Evolutionary conservation across 1,140 invertebrate species (phyloP), one percentile per base, ranked within the genome.

Genomic region (Papilio glaucus): DNA sequence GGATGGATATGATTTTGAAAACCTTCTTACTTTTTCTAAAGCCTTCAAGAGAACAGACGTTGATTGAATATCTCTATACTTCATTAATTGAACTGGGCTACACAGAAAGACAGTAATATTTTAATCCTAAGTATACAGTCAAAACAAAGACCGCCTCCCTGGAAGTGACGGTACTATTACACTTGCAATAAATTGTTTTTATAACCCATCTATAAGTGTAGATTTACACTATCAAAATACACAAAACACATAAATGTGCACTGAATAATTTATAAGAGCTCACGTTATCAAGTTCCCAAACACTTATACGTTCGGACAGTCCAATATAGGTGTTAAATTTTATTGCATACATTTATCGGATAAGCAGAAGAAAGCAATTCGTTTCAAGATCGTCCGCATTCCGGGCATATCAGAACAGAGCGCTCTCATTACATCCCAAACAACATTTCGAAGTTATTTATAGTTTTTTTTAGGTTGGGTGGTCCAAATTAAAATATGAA

Each of bases 361-460:
- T 53, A 53, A 53, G 21, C 45, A 53, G 21, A 53, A 53, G 49
- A 53, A 53, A 53, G 49, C 18, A 53, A 53, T 53, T 53, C 49
- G 18, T 24, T 53, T 4, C 21, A 53, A 53, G 18, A 53, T 53
- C 49, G 49, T 53, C 49, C 49, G 49, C 49, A 53, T 53, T 53
- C 49, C 49, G 49, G 18, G 21, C 18, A 24, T 53, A 53, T 18
- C 49, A 24, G 49, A 53, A 53, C 49, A 6, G 45, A 49, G 18
- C 49, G 49, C 49, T 53, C 49, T 53, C 49, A 53, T 53, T 53
- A 53, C 49, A 53, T 53, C 21, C 45, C 8, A 53, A 24, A 24
- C 18, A 53, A 49, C 42, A 8, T 53, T 53, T 18, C 2, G 15
- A 24, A 24, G 49, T 53, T 53, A 53, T 53, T 24, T 53, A 53